phyloP scores from a whole-genome alignment of 2,113 vertebrate genomes.

The Clinocottus analis region DNA sequence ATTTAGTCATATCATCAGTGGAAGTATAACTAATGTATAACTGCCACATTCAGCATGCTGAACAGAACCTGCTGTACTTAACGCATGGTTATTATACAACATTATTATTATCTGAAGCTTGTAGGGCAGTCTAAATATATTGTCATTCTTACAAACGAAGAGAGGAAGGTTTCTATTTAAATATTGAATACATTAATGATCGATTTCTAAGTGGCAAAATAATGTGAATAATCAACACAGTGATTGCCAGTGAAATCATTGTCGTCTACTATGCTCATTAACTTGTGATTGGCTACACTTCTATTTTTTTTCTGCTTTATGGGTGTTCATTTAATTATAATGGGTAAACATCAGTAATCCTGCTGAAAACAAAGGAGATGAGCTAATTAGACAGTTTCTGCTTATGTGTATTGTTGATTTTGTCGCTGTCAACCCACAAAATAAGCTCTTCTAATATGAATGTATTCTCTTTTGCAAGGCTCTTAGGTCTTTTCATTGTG shows the following conservation, averaged over 20 bases:
- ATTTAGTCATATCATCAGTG: not conserved
- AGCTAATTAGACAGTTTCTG: conserved; percentile 19
- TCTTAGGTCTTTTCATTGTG: not conserved
- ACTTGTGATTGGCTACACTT: conserved; percentile 26
- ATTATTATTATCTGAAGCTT: not conserved
- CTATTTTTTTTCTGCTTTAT: conserved; percentile 14
- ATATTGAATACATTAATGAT: not conserved
- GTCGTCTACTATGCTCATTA: conserved; percentile 37
- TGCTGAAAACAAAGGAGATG: conserved; percentile 23
- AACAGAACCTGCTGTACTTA: not conserved
- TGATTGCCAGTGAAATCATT: conserved; percentile 26
- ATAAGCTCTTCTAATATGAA: not conserved
- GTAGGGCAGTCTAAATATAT: not conserved
- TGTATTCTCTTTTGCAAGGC: conserved; percentile 6
- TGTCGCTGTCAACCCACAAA: conserved; percentile 8
- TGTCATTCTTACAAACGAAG: not conserved
- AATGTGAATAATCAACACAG: not conserved
- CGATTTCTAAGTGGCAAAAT: conserved; percentile 1
- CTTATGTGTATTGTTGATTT: conserved; percentile 13
- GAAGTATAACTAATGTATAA: not conserved
- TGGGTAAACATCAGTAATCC: conserved; percentile 9
- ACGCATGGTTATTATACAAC: no score
- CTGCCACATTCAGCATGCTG: not conserved
- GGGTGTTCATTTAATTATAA: conserved; percentile 22
- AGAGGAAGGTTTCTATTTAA: not conserved